Evolutionary conservation across 2,113 vertebrate species (phyloP).

Genomic region (Eublepharis macularius): DNA sequence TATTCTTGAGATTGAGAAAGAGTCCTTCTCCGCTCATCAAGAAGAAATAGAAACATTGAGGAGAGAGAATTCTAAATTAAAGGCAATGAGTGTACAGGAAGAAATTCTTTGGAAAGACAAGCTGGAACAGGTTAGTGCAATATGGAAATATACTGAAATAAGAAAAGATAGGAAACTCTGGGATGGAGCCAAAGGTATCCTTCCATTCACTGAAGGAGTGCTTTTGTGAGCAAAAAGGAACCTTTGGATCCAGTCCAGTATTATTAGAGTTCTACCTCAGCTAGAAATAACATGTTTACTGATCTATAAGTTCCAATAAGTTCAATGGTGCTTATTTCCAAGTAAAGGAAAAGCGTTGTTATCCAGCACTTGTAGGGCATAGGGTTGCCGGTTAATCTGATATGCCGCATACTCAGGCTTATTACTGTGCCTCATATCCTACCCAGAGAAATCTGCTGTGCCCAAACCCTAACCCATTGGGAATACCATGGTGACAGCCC

Average conservation of each 20-base stretch:
- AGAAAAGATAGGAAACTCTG: background rate
- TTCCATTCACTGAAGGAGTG: too few relatives aligned
- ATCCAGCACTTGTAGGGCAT: too few relatives aligned
- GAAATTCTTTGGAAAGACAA: constrained; percentile 66
- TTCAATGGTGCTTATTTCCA: background rate
- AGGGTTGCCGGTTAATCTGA: too few relatives aligned
- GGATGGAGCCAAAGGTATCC: background rate
- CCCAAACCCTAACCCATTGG: too few relatives aligned
- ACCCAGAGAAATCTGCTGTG: too few relatives aligned
- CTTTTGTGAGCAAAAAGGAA: background rate
- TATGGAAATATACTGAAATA: background rate
- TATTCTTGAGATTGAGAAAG: constrained; percentile 56
- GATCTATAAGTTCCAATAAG: too few relatives aligned
- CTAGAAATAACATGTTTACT: background rate
- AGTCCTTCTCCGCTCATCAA: constrained; percentile 69
- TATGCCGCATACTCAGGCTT: too few relatives aligned
- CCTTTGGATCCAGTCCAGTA: background rate
- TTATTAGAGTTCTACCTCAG: background rate
- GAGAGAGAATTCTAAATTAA: constrained; percentile 67
- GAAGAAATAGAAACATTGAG: constrained; percentile 73
- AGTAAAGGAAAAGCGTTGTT: too few relatives aligned
- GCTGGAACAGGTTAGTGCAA: constrained; percentile 58
- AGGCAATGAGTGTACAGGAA: constrained; percentile 60
- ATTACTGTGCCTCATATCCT: too few relatives aligned
- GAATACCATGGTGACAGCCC: too few relatives aligned